Evolutionary conservation across 2,113 vertebrate species (phyloP).

Genomic region (Gnathonemus longibarbis): DNA sequence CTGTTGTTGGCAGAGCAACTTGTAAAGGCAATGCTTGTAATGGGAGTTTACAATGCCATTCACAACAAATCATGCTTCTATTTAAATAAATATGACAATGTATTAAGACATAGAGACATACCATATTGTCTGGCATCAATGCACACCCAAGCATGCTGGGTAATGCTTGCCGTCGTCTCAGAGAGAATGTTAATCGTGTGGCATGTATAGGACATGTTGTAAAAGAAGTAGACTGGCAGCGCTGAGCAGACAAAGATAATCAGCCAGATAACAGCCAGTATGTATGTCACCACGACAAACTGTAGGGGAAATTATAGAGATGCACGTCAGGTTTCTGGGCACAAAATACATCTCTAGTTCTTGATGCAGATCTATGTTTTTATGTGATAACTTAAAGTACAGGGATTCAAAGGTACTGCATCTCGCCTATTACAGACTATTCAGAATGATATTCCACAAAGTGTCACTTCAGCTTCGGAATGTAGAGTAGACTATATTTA

Average conservation of each 20-base stretch:
- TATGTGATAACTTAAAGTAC: background rate
- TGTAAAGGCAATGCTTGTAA: background rate
- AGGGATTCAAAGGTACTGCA: background rate
- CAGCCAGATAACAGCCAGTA: constrained; percentile 86
- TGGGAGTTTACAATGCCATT: background rate
- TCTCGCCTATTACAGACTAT: background rate
- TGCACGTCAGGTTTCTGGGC: background rate
- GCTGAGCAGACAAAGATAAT: constrained; percentile 83
- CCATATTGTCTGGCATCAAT: constrained; percentile 93
- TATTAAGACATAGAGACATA: constrained; percentile 41
- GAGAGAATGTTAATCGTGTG: constrained; percentile 82
- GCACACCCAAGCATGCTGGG: constrained; percentile 72
- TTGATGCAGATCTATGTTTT: background rate
- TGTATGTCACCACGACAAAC: constrained; percentile 93
- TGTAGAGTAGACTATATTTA: background rate
- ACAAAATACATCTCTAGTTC: background rate
- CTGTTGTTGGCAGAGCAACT: background rate
- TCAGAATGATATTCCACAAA: background rate
- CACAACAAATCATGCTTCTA: background rate
- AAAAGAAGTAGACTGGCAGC: constrained; percentile 90
- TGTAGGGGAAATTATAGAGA: constrained; percentile 54
- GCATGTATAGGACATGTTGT: constrained; percentile 91
- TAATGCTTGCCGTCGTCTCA: constrained; percentile 80
- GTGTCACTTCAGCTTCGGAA: background rate
- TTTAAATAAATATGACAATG: background rate